These are phyloP conservation scores for Tinamus guttatus DNA, from an alignment of 2,113 vertebrate genomes.

Conservation along the genomic window DNA sequence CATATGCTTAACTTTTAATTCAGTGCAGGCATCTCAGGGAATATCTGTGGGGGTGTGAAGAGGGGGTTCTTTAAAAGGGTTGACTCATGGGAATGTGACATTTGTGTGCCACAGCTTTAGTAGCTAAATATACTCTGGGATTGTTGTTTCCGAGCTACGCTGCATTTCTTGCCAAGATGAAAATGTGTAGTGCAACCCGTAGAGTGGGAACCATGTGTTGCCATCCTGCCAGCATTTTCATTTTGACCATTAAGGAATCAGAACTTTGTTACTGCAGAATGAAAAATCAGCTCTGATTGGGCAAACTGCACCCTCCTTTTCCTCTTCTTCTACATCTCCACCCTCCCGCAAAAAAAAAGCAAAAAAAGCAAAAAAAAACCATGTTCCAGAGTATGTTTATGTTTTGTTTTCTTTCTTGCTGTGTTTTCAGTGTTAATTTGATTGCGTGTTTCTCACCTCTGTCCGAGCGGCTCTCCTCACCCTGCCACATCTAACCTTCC, in stretches of 20 bases:
- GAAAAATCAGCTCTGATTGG: not conserved
- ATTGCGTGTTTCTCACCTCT: constrained; percentile 73
- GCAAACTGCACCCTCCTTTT: not conserved
- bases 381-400: constrained; percentile 88
- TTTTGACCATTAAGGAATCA: constrained; percentile 27
- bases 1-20: constrained; percentile 75
- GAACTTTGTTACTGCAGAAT: not conserved
- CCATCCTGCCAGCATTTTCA: constrained; percentile 20
- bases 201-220: constrained; percentile 30
- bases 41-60: constrained; percentile 62
- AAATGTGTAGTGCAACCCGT: constrained; percentile 55
- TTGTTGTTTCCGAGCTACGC: constrained; percentile 70
- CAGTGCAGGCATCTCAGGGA: constrained; percentile 64
- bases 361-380: not conserved
- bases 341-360: not conserved
- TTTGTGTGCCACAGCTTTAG: constrained; percentile 81
- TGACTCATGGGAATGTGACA: constrained; percentile 83
- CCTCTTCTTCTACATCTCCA: not conserved
- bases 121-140: constrained; percentile 94
- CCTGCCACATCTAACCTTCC: constrained; percentile 66
- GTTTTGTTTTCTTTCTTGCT: constrained; percentile 72
- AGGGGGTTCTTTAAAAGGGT: constrained; percentile 69
- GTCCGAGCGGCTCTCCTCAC: constrained; percentile 48
- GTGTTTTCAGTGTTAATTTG: constrained; percentile 75
- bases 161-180: constrained; percentile 66